Conservation (phyloP, 2,113 vertebrate genomes). For the Apus apus region DNA sequence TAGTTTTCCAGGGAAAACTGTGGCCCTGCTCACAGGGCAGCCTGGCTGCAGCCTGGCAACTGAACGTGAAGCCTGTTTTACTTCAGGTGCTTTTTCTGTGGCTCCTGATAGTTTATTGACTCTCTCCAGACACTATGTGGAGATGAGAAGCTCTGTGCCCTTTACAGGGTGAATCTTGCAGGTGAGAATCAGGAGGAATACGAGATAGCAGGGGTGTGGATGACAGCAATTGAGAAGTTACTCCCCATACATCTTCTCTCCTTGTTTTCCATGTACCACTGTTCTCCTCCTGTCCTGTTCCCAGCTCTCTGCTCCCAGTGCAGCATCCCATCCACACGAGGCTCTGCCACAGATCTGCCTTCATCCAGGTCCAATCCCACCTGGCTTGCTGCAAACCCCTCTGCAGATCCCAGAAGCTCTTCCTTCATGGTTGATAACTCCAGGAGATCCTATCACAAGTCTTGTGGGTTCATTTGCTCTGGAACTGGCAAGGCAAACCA, state of each 20-base stretch:
- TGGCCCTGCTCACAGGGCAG: not conserved
- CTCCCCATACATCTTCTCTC: not conserved
- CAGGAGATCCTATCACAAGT: not conserved
- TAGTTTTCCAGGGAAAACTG: not conserved
- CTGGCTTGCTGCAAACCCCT: not conserved
- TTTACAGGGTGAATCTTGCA: not conserved
- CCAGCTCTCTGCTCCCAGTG: not conserved
- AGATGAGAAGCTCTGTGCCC: not conserved
- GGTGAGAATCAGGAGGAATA: not conserved
- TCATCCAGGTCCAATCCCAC: not conserved
- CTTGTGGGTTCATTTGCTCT: not conserved
- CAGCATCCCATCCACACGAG: not conserved
- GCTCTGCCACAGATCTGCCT: not conserved
- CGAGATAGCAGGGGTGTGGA: not conserved
- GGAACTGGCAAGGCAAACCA: not conserved
- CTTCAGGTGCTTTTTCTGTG: not conserved
- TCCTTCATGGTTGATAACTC: not conserved
- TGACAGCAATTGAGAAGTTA: not conserved
- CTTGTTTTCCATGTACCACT: not conserved
- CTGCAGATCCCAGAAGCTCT: not conserved
- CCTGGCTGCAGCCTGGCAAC: not conserved
- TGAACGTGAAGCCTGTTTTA: not conserved
- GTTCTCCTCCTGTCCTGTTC: not conserved
- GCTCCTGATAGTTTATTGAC: not conserved
- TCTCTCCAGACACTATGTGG: not conserved